phyloP scores from a whole-genome alignment of 2,797 vertebrate genomes.

The Pseudomugil gertrudae region DNA sequence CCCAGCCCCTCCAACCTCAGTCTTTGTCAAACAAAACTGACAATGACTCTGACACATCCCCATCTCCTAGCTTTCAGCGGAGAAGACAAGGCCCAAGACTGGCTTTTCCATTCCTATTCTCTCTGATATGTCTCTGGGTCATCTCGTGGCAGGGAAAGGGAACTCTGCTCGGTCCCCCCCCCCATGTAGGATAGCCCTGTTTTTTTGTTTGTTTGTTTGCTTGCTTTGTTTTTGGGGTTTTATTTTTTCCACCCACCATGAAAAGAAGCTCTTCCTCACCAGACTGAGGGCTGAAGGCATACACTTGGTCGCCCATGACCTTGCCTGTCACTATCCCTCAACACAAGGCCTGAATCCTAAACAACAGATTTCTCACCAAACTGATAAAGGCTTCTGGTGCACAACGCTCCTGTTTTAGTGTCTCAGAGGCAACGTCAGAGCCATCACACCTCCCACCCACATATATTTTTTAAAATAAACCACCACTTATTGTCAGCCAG shows the following conservation, averaged over 20 bases:
- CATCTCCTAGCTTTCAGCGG: conserved; percentile 75
- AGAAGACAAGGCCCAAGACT: conserved; percentile 77
- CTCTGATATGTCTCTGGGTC: conserved; percentile 81
- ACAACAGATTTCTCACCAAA: conserved; percentile 69
- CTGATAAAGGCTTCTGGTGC: conserved; percentile 65
- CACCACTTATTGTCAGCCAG: conserved; percentile 87
- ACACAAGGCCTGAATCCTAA: conserved; percentile 63
- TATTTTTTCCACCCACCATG: conserved; percentile 28
- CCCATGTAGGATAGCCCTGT: conserved; percentile 56
- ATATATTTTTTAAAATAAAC: conserved; percentile 83
- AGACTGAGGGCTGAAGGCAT: conserved; percentile 77
- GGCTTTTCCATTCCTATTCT: conserved; percentile 75
- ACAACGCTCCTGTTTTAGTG: conserved; percentile 47
- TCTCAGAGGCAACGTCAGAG: conserved; percentile 65
- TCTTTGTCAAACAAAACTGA: conserved; percentile 75
- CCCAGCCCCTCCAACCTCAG: conserved; percentile 61
- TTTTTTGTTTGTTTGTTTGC: conserved; percentile 57
- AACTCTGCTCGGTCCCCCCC: conserved; percentile 43
- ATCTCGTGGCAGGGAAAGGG: conserved; percentile 59
- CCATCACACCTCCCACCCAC: conserved; percentile 68
- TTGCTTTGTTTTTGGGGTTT: conserved; percentile 2
- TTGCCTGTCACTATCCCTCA: conserved; percentile 83
- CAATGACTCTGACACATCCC: conserved; percentile 75
- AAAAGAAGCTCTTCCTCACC: conserved; percentile 56
- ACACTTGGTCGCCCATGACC: conserved; percentile 75